Evolutionary conservation across 2,888 invertebrate species (phyloP).

Genomic region (Serripes groenlandicus): DNA sequence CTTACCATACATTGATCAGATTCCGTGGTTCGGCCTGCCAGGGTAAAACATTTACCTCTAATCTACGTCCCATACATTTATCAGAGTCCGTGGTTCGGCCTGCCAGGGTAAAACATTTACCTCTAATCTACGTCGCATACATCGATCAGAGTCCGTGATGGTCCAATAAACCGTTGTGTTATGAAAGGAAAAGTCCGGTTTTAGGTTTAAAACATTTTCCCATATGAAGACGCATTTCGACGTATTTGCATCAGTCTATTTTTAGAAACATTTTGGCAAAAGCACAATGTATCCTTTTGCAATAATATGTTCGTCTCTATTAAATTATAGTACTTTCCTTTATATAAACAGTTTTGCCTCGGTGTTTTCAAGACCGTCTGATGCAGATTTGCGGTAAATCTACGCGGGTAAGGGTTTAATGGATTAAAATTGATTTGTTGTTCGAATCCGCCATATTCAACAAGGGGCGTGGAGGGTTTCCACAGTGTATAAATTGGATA

Average conservation of each 20-base stretch:
- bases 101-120: too few species aligned
- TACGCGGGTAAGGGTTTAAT: background rate
- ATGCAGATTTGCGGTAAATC: too few species aligned
- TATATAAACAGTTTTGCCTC: background rate
- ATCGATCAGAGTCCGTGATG: too few species aligned
- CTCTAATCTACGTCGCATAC: too few species aligned
- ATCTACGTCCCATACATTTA: too few species aligned
- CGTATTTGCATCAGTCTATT: background rate
- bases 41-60: too few species aligned
- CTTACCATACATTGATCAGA: too few species aligned
- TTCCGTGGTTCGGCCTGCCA: too few species aligned
- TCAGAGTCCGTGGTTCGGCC: too few species aligned
- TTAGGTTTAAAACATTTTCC: background rate
- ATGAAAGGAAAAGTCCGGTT: too few species aligned
- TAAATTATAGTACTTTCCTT: background rate
- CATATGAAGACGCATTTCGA: background rate
- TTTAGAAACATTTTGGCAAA: background rate
- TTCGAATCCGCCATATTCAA: background rate
- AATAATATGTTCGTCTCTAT: background rate
- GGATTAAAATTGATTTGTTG: conserved; percentile 24
- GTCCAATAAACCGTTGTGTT: too few species aligned
- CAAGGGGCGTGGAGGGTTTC: background rate
- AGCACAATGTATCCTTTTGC: background rate
- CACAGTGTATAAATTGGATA: background rate
- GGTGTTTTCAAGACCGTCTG: too few species aligned